phyloP scores from a whole-genome alignment of 2,797 vertebrate species.

The Trematomus bernacchii region DNA sequence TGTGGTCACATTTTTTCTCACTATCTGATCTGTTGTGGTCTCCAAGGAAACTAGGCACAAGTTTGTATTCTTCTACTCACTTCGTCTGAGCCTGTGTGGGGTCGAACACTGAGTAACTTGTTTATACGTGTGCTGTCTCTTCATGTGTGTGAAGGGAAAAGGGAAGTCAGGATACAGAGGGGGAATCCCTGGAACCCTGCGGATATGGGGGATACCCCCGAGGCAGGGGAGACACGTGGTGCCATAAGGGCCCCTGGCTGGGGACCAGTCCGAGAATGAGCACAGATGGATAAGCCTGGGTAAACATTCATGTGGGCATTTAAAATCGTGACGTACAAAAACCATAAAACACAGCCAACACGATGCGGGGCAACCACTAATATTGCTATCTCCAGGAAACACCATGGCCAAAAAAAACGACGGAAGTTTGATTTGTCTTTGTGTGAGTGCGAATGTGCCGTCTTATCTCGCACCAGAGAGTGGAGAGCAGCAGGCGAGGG shows the following conservation, averaged over 20 bases:
- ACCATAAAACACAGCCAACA: conserved; percentile 18
- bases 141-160: conserved; percentile 19
- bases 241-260: conserved; percentile 37
- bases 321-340: conserved; percentile 10
- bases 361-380: not conserved
- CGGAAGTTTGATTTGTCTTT: conserved; percentile 47
- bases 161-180: conserved; percentile 49
- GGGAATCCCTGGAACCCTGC: conserved; percentile 67
- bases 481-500: conserved; percentile 38
- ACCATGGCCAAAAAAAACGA: conserved; percentile 13
- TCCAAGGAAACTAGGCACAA: conserved; percentile 73
- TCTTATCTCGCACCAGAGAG: conserved; percentile 45
- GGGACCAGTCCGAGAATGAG: conserved; percentile 30
- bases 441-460: not conserved
- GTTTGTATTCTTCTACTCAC: conserved; percentile 38
- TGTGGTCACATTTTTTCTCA: conserved; percentile 47
- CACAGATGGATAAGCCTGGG: conserved; percentile 40
- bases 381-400: conserved; percentile 56
- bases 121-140: not conserved
- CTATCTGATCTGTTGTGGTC: conserved; percentile 51
- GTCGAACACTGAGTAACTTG: conserved; percentile 31
- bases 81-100: conserved; percentile 36
- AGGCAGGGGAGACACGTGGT: conserved; percentile 20
- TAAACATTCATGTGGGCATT: conserved; percentile 39
- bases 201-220: conserved; percentile 49